Conservation (phyloP, 2,797 vertebrate species). For the Eptatretus atami region DNA sequence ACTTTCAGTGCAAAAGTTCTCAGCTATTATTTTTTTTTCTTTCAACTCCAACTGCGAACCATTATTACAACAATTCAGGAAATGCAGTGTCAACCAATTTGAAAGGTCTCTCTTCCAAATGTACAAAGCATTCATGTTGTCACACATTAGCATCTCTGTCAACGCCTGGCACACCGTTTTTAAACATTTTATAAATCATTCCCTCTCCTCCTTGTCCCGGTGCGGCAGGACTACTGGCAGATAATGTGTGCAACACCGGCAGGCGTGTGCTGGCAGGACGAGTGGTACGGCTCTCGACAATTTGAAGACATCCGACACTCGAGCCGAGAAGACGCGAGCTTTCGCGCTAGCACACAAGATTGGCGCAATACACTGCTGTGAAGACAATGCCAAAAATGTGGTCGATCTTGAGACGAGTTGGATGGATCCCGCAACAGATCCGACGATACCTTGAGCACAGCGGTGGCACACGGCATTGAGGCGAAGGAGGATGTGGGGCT, state of each 20-base stretch:
- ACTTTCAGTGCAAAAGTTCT: too few species aligned
- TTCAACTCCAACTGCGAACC: too few species aligned
- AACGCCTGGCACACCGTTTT: too few species aligned
- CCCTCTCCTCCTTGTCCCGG: background rate
- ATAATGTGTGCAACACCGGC: slow-evolving; percentile 85
- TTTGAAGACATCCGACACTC: slow-evolving; percentile 67
- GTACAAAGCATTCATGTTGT: too few species aligned
- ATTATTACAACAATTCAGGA: too few species aligned
- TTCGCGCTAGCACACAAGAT: slow-evolving; percentile 75
- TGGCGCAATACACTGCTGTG: slow-evolving; percentile 51
- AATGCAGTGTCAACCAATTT: too few species aligned
- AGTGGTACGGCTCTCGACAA: slow-evolving; percentile 77
- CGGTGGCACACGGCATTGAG: too few species aligned
- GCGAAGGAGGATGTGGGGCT: slow-evolving; percentile 15
- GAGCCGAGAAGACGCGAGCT: slow-evolving; percentile 55
- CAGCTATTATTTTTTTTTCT: too few species aligned
- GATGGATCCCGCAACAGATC: background rate
- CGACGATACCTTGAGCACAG: background rate
- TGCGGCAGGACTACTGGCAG: slow-evolving; percentile 42
- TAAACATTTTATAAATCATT: background rate
- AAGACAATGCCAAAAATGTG: slow-evolving; percentile 24
- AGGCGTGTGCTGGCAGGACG: slow-evolving; percentile 99
- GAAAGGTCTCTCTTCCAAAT: too few species aligned
- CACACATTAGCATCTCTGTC: too few species aligned
- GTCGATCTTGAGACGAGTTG: slow-evolving; percentile 15